Evolutionary conservation across 2,888 invertebrate species (phyloP).

Genomic region (Sphecodes monilicornis): DNA sequence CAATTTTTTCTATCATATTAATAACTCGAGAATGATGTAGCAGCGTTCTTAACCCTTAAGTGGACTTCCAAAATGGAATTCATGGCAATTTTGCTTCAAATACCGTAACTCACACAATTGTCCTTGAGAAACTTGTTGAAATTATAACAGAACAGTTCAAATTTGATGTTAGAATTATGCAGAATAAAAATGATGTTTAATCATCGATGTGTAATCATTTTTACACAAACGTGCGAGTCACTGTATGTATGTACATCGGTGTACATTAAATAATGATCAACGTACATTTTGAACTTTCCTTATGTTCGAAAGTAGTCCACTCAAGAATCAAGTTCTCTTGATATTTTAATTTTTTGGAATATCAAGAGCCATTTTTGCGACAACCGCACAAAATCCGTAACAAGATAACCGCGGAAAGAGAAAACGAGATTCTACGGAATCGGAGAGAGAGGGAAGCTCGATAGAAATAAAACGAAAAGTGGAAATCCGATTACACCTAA

Average conservation of each 20-base stretch:
- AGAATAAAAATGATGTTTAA: neutral
- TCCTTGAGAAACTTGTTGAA: neutral
- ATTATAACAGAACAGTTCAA: neutral
- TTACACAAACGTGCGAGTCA: neutral
- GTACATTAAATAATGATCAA: neutral
- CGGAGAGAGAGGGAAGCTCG: conserved; percentile 38
- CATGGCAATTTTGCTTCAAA: neutral
- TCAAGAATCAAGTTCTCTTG: neutral
- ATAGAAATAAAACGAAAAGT: conserved; percentile 3
- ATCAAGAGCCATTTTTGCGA: neutral
- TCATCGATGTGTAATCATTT: neutral
- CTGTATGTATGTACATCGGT: neutral
- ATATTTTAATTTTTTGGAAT: neutral
- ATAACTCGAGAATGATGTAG: neutral
- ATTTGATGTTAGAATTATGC: neutral
- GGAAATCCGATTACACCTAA: conserved; percentile 53
- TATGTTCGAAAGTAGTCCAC: neutral
- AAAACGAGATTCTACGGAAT: conserved; percentile 62
- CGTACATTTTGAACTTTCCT: neutral
- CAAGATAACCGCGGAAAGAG: conserved; percentile 41
- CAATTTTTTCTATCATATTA: neutral
- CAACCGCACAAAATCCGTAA: neutral
- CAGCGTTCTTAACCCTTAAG: neutral
- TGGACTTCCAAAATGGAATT: neutral
- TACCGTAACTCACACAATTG: neutral